A percentile compares a stretch with the other conserved stretches of the same genome.
Conservation (phyloP, 92 coral and sea anemone species). For the Porites rus region DNA sequence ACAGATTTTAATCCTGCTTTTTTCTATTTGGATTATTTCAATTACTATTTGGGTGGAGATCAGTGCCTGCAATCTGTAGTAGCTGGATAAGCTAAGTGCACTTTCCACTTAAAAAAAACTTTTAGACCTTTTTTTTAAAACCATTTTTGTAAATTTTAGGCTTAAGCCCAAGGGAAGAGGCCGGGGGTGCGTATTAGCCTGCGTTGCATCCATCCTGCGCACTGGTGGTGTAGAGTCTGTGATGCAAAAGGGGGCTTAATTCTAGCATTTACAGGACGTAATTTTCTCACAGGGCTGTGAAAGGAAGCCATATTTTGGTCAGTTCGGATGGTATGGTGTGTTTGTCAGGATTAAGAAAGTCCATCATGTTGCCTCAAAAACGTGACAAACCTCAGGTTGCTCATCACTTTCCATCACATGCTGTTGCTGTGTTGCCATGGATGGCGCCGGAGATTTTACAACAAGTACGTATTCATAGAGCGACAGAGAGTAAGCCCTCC, state of each 20-base stretch:
- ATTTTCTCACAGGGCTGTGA: constrained; percentile 74
- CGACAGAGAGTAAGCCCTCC: neutral
- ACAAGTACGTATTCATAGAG: constrained; percentile 64
- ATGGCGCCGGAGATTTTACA: constrained; percentile 97
- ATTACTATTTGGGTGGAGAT: neutral
- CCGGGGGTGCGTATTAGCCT: too few relatives aligned
- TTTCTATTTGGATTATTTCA: too few relatives aligned
- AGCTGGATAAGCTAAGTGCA: neutral
- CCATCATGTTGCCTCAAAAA: constrained; percentile 78
- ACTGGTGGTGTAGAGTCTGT: too few relatives aligned
- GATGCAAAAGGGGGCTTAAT: too few relatives aligned
- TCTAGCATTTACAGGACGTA: neutral
- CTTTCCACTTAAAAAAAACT: too few relatives aligned
- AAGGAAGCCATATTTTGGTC: constrained; percentile 92
- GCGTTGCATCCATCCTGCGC: too few relatives aligned
- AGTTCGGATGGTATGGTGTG: constrained; percentile 80
- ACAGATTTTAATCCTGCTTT: too few relatives aligned
- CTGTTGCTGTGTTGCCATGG: constrained; percentile 91
- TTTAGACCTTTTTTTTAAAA: too few relatives aligned
- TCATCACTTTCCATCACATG: constrained; percentile 90
- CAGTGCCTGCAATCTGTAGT: neutral
- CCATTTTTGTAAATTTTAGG: too few relatives aligned
- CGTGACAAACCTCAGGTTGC: constrained; percentile 71
- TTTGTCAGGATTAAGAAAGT: constrained; percentile 87
- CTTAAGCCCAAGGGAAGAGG: too few relatives aligned